Base-by-base conservation (phyloP, 2,888 invertebrate species). In the Pterostichus niger region DNA sequence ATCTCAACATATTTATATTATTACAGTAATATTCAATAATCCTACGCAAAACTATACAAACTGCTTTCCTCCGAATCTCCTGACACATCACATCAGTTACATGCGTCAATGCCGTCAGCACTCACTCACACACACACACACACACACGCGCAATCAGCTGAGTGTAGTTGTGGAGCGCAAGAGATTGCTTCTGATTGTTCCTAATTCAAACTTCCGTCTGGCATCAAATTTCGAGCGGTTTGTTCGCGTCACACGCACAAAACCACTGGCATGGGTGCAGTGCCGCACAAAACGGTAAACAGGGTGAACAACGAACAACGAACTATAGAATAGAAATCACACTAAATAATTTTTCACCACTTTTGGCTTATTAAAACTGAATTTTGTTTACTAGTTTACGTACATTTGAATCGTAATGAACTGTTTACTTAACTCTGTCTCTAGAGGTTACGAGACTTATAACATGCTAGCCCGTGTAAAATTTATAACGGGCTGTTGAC, bases 111-210 rank as follows among this genome's bases (percentile, higher is more conserved):
- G 71, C 40, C 49, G 35, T 64, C 31, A 84, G 82, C 84, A 84
- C 82, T 78, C 82, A 81, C 84, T 87, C 86, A 86, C 87, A 88
- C 88, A 88, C 88, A 86, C 85, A 84, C 84, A 85, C 85, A 88
- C 89, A 88, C 88, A 88, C 59, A 80, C 52, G 13, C 33, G 87
- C 87, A 89, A 89, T 89, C 90, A 90, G 89, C 89, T 89, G 89
- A 89, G 89, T 88, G 87, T 87, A 88, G 79, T 31, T 15, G 61
- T 79, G 54, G 33, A 78, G 59, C 79, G 64, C 77, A 71, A 84
- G 81, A 84, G 88, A 90, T 89, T 90, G 88, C 88, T 87, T 88
- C 86, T 89, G 90, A 90, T 90, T 90, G 89, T 87, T 89, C 89
- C 88, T 90, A 90, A 90, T 90, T 90, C 87, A 86, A 87, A 86